Base-by-base conservation (phyloP, 2,888 invertebrate genomes). In the Eutolmus rufibarbis region DNA sequence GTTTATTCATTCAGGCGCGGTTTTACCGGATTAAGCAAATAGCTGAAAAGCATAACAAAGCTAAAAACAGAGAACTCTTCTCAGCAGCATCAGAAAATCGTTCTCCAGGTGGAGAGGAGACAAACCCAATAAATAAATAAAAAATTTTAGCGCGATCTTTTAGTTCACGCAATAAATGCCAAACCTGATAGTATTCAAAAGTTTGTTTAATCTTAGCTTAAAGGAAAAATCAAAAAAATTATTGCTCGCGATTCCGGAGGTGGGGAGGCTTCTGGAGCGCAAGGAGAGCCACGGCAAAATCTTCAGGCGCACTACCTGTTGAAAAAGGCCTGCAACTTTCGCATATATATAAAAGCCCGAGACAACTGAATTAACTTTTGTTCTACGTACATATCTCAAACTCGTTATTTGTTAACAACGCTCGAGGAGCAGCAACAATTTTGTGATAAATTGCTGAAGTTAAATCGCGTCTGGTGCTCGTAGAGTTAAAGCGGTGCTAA, bases 311-410 rank as follows among this genome's bases (percentile, higher is more conserved):
- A 85, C 74, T 74, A 85, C 85, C 74, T 85, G 85, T 19, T 85
- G 28, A 31, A 85, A 85, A 85, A 74, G 85, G 85, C 46, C 85
- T 85, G 43, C 85, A 74, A 85, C 74, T 85, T 85, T 85, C 85
- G 85, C 85, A 66, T 84, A 84, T 82, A 82, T 84, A 84, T 66
- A 66, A 66, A 85, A 85, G 85, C 85, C 28, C 85, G 85, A 74
- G 85, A 74, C 46, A 23, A 46, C 9, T 85, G 74, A 85, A 84
- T 84, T 84, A 84, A 66, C 82, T 84, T 84, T 84, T 84, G 82
- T 84, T 84, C 79, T 79, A 79, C 79, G 51, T 79, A 79, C 79
- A 31, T 79, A 79, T 46, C 79, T 46, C 79, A 79, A 79, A 66
- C 85, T 85, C 82, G 82, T 84, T 84, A 84, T 66, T 66, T 85